These are phyloP conservation scores for Caenorhabditis elegans DNA, from an alignment of 1,140 invertebrate species.

Conservation along the genomic window WBcel235 BX284602.5:11253001-11253500, in stretches of 20 bases:
- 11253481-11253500: no score
- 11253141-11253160: conserved; percentile 19
- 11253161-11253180: no score
- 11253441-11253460: no score
- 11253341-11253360: not conserved
- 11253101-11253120: conserved; percentile 25
- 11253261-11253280: no score
- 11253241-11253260: not conserved
- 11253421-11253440: no score
- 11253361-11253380: not conserved
- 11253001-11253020: no score
- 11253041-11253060: no score
- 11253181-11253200: not conserved
- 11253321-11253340: not conserved
- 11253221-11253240: no score
- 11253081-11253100: not conserved
- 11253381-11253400: not conserved
- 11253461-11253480: no score
- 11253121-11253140: not conserved
- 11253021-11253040: no score
- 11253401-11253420: not conserved
- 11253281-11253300: conserved; percentile 1
- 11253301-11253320: not conserved
- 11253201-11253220: not conserved
- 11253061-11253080: no score